Conservation (phyloP, 2,888 invertebrate species). For the Resseliella maxima region DNA sequence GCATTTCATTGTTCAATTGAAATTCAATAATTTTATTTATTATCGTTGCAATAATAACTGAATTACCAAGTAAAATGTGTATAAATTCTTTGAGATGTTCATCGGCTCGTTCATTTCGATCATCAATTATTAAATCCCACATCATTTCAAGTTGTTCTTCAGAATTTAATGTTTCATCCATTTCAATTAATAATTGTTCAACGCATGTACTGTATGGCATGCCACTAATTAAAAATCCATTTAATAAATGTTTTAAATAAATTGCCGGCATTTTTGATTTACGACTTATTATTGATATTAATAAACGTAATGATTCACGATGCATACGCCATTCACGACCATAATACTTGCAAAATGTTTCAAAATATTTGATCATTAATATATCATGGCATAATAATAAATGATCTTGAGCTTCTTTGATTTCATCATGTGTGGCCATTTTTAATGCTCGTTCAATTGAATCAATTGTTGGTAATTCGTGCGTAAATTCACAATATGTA, state of each 20-base stretch:
- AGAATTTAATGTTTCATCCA: not conserved
- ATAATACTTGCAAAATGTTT: not conserved
- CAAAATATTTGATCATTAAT: not conserved
- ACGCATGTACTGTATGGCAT: not conserved
- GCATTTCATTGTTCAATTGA: not conserved
- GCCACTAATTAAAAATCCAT: slow-evolving; percentile 7
- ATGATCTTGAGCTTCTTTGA: not conserved
- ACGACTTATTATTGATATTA: not conserved
- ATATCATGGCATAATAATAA: not conserved
- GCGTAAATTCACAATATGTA: not conserved
- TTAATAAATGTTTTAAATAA: not conserved
- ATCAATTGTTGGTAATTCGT: not conserved
- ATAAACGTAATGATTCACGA: slow-evolving; percentile 11
- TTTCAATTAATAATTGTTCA: not conserved
- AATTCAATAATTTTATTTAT: not conserved
- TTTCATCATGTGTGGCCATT: not conserved
- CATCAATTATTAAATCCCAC: not conserved
- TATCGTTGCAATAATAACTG: not conserved
- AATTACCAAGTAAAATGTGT: not conserved
- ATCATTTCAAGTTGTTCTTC: not conserved
- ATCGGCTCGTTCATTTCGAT: not conserved
- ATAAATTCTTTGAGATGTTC: not conserved
- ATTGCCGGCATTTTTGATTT: too few species aligned
- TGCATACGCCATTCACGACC: not conserved
- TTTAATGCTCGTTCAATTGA: not conserved